A percentile compares a stretch with the other conserved stretches of the same genome.
phyloP scores from a whole-genome alignment of 2,797 vertebrate species.

The Mionectes olivaceus region DNA sequence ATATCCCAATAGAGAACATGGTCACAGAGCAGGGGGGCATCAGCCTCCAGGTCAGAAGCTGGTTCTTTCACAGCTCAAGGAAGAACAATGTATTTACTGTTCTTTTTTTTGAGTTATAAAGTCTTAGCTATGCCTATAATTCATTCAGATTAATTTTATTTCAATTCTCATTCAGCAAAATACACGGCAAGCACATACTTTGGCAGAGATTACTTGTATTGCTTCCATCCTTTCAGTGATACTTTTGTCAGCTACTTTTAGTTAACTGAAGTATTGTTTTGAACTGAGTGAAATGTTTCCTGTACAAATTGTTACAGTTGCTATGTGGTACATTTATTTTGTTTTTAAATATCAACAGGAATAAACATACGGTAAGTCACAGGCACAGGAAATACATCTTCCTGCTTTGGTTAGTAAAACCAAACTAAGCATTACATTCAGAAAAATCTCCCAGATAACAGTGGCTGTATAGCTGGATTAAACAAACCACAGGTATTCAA shows the following conservation, averaged over 20 bases:
- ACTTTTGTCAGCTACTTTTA: neutral
- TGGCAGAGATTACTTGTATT: neutral
- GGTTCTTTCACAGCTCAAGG: neutral
- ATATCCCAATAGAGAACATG: neutral
- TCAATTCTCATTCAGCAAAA: neutral
- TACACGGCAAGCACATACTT: neutral
- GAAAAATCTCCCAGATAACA: neutral
- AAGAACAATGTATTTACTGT: neutral
- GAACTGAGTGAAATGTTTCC: neutral
- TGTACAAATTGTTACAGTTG: neutral
- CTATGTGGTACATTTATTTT: neutral
- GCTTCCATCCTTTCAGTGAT: neutral
- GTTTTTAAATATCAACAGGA: neutral
- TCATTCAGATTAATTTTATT: neutral
- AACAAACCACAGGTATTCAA: neutral
- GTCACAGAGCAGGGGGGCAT: neutral
- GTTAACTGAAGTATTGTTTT: neutral
- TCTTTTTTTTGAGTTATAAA: neutral
- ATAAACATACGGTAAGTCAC: neutral
- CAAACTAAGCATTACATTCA: neutral
- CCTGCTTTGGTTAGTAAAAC: neutral
- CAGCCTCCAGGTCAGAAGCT: neutral
- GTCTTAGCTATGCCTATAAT: neutral
- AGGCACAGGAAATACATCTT: neutral
- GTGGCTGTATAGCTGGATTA: neutral